Conservation (phyloP, 2,888 invertebrate species). For the Yponomeuta plumbellus region DNA sequence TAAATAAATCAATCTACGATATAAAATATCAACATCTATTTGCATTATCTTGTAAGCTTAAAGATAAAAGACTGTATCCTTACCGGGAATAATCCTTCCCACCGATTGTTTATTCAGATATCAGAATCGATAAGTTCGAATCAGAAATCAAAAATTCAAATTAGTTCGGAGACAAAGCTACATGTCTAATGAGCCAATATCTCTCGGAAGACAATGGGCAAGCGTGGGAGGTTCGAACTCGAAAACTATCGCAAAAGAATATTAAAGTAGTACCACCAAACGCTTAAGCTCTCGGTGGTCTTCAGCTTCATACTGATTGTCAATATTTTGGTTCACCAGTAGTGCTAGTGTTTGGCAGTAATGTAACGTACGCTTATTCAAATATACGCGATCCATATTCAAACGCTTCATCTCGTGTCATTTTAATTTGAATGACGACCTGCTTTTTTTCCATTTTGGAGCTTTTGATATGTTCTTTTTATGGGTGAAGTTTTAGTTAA, state of each 20-base stretch:
- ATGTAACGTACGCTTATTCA: conserved; percentile 61
- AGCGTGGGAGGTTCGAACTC: conserved; percentile 68
- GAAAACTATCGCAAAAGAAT: conserved; percentile 74
- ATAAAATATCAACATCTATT: neutral
- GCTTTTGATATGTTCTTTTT: neutral
- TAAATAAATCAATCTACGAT: too few species aligned
- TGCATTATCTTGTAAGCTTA: neutral
- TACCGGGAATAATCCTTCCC: conserved; percentile 1
- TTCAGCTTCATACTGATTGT: neutral
- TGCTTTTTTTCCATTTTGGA: neutral
- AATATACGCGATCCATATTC: conserved; percentile 70
- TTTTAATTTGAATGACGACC: conserved; percentile 50
- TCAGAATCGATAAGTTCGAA: conserved; percentile 64
- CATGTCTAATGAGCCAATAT: conserved; percentile 73
- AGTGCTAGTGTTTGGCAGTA: neutral
- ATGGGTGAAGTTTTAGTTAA: neutral
- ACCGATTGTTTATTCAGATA: conserved; percentile 10
- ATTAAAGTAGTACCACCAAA: conserved; percentile 49
- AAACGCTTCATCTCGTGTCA: conserved; percentile 58
- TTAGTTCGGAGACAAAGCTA: conserved; percentile 44
- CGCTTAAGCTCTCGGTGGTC: neutral
- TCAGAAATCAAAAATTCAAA: conserved; percentile 72
- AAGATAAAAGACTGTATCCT: neutral
- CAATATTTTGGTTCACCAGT: neutral
- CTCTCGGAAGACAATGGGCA: conserved; percentile 69